Base-by-base conservation (phyloP, 1,140 invertebrate species). In the Atta colombica region DNA sequence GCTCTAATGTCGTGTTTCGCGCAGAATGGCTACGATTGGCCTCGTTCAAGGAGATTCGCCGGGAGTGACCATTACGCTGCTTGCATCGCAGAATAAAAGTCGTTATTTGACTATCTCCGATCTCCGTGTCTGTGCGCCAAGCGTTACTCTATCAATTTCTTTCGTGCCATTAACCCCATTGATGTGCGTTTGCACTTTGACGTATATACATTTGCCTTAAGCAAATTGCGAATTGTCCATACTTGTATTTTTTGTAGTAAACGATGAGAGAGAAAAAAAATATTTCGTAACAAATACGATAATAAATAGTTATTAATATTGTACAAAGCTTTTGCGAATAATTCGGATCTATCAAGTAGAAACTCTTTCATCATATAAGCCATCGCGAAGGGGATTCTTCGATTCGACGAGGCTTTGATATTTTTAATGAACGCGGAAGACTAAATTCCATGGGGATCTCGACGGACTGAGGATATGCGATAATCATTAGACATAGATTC, bases 401-500 rank as follows among this genome's bases (percentile, higher is more conserved):
- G 80, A 74, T 61, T 75, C 21, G 69, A 84, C 55, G 80, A 75
- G 69, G 39, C 80, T 61, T 84, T 77, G 89, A 90, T 78, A 90
- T 90, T 90, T 90, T 90, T 90, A 90, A 90, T 88, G 89, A 90
- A 90, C 75, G 89, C 65, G 55, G 65, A 86, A 88, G 75, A 45
- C 72, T 61, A 68, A 88, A 90, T 86, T 90, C 75, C 88, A 87
- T 66, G 86, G 80, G 89, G 78, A 68, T 60, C 63, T 49, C 68
- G 61, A 74, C 78, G 71, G 84, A 63, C 53, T 74, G 87, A 88
- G 88, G 87, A 91, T 89, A 77, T 77, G 72, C 88, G 90, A 92
- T 92, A 91, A 92, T 92, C 89, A 92, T 92, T 92, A 92, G 91
- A 92, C 90, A 91, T 92, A 91, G 92, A 92, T 92, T 90, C 87